Conservation (phyloP, 2,797 vertebrate genomes). For the Sebastolobus altivelis region DNA sequence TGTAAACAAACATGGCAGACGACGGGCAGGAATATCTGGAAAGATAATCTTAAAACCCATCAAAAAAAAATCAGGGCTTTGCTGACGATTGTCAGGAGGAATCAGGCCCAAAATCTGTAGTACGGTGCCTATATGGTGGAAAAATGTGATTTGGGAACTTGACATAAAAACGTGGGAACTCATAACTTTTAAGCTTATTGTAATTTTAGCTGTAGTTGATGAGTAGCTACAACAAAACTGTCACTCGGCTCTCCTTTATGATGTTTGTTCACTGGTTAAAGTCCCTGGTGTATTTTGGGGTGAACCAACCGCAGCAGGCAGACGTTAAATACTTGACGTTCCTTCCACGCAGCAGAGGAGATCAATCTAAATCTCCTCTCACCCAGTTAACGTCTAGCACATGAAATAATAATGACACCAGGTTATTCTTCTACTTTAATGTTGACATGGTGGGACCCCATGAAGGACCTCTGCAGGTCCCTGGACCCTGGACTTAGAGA, state of each 20-base stretch:
- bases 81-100: no score
- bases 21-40: no score
- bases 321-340: background rate
- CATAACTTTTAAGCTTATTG: no score
- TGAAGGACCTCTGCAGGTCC: background rate
- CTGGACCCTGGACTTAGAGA: background rate
- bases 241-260: background rate
- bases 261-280: background rate
- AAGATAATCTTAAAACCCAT: no score
- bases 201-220: background rate
- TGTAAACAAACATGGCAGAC: no score
- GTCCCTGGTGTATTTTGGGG: background rate
- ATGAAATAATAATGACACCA: constrained; percentile 33
- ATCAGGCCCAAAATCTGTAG: no score
- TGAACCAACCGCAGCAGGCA: background rate
- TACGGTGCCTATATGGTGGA: no score
- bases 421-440: background rate
- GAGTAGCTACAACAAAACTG: background rate
- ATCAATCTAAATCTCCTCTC: background rate
- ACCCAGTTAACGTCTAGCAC: constrained; percentile 14
- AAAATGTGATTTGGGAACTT: no score
- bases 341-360: background rate
- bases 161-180: no score
- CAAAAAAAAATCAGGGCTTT: no score
- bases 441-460: background rate